Evolutionary conservation across 2,113 vertebrate genomes (phyloP), one percentile per base, ranked within the genome.

Genomic region (Amia ocellicauda): DNA sequence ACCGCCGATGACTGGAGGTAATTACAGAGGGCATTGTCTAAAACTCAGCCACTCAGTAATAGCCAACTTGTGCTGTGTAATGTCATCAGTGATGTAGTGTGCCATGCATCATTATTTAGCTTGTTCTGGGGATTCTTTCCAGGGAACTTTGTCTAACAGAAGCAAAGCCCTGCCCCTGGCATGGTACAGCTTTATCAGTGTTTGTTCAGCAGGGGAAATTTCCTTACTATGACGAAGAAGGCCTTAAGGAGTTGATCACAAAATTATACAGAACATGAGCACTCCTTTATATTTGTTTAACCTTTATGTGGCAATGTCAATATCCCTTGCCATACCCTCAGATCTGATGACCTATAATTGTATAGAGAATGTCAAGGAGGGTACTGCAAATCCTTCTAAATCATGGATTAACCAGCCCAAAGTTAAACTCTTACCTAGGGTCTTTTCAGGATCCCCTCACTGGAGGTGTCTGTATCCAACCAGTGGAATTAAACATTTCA

Each of bases 131-230:
- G 43, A 17, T 47, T 47, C 43, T 47, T 47, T 47, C n/a, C 7
- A 47, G 43, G 3, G 16, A 47, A 13, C 9, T 17, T 36, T 36
- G 5, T 36, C 31, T 36, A 5, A 5, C 11, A 36, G 31, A 5
- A 7, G 31, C 11, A 36, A 11, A 36, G 31, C 5, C 31, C 31
- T 7, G 31, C 31, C 31, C 31, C 5, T 36, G 31, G 31, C 11
- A 36, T 1, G 31, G 11, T 5, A 7, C 5, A 36, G 31, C 31
- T 83, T 88, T 88, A 90, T 89, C 87, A 87, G 59, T 88, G 83
- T 89, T 90, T 74, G 81, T 89, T 72, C 88, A 89, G 88, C 68
- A 14, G 69, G 47, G 69, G 71, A 62, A 62, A 79, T 78, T 87
- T 90, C 86, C 86, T 87, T 75, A 52, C 73, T 69, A 64, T 78